phyloP scores from a whole-genome alignment of 2,113 vertebrate species.

The Anguilla japonica region DNA sequence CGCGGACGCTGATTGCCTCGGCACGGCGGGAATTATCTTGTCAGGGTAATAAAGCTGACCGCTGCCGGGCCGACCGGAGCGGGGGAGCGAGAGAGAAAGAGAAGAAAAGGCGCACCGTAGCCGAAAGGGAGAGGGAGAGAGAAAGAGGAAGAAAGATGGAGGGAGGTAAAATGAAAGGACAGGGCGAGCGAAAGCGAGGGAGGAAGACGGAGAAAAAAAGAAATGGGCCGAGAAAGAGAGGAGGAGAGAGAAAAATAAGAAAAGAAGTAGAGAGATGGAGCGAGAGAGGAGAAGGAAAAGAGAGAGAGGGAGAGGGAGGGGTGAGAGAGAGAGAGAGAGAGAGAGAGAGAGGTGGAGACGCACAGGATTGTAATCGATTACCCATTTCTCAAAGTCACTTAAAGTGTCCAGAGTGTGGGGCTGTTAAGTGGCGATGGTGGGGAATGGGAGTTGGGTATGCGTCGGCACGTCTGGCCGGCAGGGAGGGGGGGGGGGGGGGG shows the following conservation, averaged over 20 bases:
- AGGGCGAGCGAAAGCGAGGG: slow-evolving; percentile 28
- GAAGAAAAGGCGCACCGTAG: slow-evolving; percentile 28
- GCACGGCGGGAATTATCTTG: slow-evolving; percentile 73
- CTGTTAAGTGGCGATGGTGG: slow-evolving; percentile 73
- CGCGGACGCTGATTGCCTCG: slow-evolving; percentile 58
- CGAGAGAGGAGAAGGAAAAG: background rate
- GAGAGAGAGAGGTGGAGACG: slow-evolving; percentile 64
- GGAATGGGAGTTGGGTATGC: slow-evolving; percentile 77
- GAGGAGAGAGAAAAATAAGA: background rate
- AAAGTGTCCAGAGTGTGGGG: slow-evolving; percentile 76
- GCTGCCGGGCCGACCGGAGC: slow-evolving; percentile 22
- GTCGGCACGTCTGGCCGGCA: slow-evolving; percentile 74
- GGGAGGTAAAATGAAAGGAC: slow-evolving; percentile 20
- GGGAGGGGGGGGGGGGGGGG: slow-evolving; percentile 44
- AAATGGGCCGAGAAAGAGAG: slow-evolving; percentile 8
- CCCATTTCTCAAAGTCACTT: slow-evolving; percentile 94
- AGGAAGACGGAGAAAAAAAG: slow-evolving; percentile 30
- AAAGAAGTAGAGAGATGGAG: slow-evolving; percentile 16
- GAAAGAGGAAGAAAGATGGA: slow-evolving; percentile 28
- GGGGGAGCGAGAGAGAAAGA: slow-evolving; percentile 38
- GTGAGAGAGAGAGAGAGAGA: slow-evolving; percentile 38
- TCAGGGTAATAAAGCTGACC: slow-evolving; percentile 67
- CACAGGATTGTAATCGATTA: slow-evolving; percentile 89
- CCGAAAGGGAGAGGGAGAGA: slow-evolving; percentile 24
- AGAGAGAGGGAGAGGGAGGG: background rate